These are phyloP conservation scores for Tyria jacobaeae DNA, from an alignment of 2,888 invertebrate species.

Conservation along the genomic window DNA sequence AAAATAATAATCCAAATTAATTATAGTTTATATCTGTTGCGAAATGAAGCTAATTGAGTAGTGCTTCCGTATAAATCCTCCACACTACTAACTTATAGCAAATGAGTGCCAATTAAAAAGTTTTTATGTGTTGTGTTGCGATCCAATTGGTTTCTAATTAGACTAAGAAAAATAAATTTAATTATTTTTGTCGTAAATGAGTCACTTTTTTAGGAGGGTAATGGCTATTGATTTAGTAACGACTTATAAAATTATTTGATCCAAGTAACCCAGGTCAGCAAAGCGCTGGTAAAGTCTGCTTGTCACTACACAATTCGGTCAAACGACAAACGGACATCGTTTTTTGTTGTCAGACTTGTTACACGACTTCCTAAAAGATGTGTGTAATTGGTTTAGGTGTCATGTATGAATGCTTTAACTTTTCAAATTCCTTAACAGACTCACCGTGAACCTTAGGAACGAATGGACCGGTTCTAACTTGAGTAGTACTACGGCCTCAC, in stretches of 20 bases:
- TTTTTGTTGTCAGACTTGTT: no score
- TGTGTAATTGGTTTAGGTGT: no score
- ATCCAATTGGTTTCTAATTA: slow-evolving; percentile 2
- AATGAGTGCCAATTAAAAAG: not conserved
- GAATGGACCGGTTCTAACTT: no score
- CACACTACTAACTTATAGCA: not conserved
- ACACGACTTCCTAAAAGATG: no score
- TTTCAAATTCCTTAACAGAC: no score
- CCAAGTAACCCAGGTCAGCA: not conserved
- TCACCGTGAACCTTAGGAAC: no score
- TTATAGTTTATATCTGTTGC: not conserved
- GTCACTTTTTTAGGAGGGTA: not conserved
- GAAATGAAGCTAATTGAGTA: not conserved
- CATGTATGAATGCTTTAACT: no score
- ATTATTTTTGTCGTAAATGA: not conserved
- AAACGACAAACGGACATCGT: no score
- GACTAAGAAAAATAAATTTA: not conserved
- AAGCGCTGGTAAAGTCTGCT: not conserved
- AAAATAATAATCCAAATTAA: not conserved
- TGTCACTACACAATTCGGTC: no score
- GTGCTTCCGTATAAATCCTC: not conserved
- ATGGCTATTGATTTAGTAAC: not conserved
- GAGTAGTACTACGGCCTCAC: no score
- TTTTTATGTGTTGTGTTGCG: not conserved
- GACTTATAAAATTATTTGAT: not conserved